Percentiles rank a stretch among this genome's conserved stretches.
Conservation (phyloP, 1,140 invertebrate species). For the Pararge aegeria region DNA sequence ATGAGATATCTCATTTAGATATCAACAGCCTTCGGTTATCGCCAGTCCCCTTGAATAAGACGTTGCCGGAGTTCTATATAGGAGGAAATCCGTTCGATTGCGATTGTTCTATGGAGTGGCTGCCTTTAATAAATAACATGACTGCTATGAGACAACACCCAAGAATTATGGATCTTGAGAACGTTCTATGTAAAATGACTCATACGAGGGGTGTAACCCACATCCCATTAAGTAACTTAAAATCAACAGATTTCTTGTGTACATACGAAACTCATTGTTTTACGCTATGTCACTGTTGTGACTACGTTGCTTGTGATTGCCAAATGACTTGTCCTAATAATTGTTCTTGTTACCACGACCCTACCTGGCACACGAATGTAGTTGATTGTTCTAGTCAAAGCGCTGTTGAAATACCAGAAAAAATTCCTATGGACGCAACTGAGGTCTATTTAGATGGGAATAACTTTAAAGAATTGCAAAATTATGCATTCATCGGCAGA, state of each 20-base stretch:
- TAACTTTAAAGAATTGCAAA: conserved; percentile 89
- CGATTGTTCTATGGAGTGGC: conserved; percentile 95
- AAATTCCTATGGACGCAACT: conserved; percentile 96
- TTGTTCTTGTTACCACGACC: conserved; percentile 95
- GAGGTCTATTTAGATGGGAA: conserved; percentile 96
- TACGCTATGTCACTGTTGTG: conserved; percentile 94
- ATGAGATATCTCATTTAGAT: conserved; percentile 90
- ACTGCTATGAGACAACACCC: conserved; percentile 90
- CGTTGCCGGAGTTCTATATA: conserved; percentile 92
- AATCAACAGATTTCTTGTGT: conserved; percentile 92
- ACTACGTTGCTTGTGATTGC: conserved; percentile 96
- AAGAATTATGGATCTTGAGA: conserved; percentile 91
- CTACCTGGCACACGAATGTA: conserved; percentile 95
- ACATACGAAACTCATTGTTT: conserved; percentile 95
- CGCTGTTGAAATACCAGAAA: conserved; percentile 87
- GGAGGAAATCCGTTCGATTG: conserved; percentile 95
- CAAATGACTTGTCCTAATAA: conserved; percentile 96
- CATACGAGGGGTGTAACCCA: conserved; percentile 85
- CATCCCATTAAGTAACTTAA: conserved; percentile 82
- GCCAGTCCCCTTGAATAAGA: conserved; percentile 84
- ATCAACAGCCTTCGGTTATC: conserved; percentile 88
- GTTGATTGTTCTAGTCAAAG: conserved; percentile 92
- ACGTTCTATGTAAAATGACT: conserved; percentile 90
- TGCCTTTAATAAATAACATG: conserved; percentile 92
- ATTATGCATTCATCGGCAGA: conserved; percentile 94